Conservation (phyloP, 2,888 invertebrate genomes). For the Salpingus planirostris region DNA sequence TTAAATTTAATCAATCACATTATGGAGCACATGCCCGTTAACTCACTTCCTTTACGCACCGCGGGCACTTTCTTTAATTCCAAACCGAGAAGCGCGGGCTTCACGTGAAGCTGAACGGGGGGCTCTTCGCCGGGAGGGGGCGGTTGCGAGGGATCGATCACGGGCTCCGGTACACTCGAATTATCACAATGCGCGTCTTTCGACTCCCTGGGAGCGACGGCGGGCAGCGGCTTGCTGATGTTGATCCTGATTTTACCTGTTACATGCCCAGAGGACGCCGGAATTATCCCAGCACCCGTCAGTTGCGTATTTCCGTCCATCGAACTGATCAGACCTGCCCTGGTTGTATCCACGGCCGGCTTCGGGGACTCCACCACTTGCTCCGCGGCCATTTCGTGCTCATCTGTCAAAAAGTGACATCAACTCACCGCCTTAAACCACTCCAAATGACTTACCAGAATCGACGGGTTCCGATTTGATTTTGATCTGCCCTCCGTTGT, state of each 20-base stretch:
- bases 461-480: conserved; percentile 66
- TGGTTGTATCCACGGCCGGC: conserved; percentile 28
- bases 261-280: too few species aligned
- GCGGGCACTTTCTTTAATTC: conserved; percentile 63
- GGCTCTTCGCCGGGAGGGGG: conserved; percentile 50
- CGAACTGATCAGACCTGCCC: conserved; percentile 51
- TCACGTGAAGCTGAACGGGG: conserved; percentile 47
- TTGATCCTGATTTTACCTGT: conserved; percentile 68
- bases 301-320: conserved; percentile 71
- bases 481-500: conserved; percentile 48
- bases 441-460: conserved; percentile 44
- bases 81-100: conserved; percentile 57
- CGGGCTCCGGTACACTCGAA: conserved; percentile 25
- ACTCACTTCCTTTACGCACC: conserved; percentile 64
- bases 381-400: neutral
- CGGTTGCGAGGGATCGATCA: conserved; percentile 43
- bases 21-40: conserved; percentile 79
- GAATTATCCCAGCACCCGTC: too few species aligned
- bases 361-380: conserved; percentile 2
- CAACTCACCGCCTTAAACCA: too few species aligned
- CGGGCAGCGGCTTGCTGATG: conserved; percentile 60
- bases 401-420: too few species aligned
- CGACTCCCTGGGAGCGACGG: conserved; percentile 42
- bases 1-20: conserved; percentile 49
- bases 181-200: conserved; percentile 25